phyloP scores from a whole-genome alignment of 2,113 vertebrate species.

The Chlamydotis undulata region DNA sequence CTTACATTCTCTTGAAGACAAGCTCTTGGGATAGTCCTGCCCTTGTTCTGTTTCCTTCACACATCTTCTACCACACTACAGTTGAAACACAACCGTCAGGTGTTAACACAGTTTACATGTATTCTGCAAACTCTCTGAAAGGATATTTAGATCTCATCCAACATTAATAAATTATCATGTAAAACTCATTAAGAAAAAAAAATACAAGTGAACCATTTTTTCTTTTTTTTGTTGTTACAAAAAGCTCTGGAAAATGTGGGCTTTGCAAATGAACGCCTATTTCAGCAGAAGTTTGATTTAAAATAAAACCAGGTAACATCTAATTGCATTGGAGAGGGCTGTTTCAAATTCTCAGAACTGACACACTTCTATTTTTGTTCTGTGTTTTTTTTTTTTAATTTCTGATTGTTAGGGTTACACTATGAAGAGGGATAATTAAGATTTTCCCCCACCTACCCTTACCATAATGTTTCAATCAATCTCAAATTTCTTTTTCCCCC shows the following conservation, averaged over 20 bases:
- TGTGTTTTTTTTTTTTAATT: background rate
- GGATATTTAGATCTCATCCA: background rate
- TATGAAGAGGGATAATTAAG: background rate
- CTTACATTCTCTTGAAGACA: background rate
- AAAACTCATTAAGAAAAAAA: background rate
- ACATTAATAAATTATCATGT: background rate
- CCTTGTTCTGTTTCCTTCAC: background rate
- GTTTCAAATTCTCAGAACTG: background rate
- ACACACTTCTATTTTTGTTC: background rate
- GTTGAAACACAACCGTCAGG: background rate
- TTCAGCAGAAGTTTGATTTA: background rate
- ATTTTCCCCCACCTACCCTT: background rate
- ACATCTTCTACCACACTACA: background rate
- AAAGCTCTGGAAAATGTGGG: background rate
- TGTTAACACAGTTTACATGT: background rate
- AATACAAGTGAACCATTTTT: background rate
- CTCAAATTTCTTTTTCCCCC: background rate
- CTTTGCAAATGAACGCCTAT: background rate
- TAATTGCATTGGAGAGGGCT: background rate
- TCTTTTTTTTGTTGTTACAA: background rate
- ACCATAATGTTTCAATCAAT: background rate
- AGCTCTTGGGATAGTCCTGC: background rate
- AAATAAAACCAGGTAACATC: background rate
- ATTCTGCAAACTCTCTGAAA: background rate
- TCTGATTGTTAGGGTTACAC: background rate